Evolutionary conservation across 2,113 vertebrate genomes (phyloP).

Genomic region (Tenrec ecaudatus): DNA sequence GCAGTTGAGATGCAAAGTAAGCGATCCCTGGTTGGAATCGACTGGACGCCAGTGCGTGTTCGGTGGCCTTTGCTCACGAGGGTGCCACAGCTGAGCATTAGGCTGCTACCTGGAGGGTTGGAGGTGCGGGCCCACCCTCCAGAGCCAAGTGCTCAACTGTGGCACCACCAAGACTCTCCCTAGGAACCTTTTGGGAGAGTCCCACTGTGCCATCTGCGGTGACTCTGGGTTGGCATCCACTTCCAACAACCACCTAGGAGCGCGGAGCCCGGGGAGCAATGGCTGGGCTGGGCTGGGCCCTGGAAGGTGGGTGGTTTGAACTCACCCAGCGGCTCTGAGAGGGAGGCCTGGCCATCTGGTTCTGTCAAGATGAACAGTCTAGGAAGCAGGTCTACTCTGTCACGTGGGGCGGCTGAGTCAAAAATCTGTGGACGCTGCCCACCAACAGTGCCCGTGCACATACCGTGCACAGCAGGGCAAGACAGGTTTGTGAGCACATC

Average conservation of each 20-base stretch:
- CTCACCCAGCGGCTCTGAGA: background rate
- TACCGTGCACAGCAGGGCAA: accelerated
- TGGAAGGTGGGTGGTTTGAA: background rate
- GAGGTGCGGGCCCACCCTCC: background rate
- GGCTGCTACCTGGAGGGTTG: background rate
- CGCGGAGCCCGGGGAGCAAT: background rate
- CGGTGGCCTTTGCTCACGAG: background rate
- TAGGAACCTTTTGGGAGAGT: background rate
- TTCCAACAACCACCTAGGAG: background rate
- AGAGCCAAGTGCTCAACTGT: background rate
- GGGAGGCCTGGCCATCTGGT: background rate
- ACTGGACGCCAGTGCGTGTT: background rate
- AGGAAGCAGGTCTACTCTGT: background rate
- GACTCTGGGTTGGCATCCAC: background rate
- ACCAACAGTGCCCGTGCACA: background rate
- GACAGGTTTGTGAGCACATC: background rate
- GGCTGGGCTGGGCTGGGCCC: background rate
- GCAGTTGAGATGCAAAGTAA: background rate
- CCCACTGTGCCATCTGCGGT: background rate
- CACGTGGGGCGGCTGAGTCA: background rate
- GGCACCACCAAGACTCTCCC: background rate
- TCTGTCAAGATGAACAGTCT: background rate
- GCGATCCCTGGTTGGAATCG: background rate
- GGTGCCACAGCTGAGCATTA: background rate
- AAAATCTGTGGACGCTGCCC: background rate